phyloP scores from a whole-genome alignment of 2,888 invertebrate species.

The Pardosa pseudoannulata region DNA sequence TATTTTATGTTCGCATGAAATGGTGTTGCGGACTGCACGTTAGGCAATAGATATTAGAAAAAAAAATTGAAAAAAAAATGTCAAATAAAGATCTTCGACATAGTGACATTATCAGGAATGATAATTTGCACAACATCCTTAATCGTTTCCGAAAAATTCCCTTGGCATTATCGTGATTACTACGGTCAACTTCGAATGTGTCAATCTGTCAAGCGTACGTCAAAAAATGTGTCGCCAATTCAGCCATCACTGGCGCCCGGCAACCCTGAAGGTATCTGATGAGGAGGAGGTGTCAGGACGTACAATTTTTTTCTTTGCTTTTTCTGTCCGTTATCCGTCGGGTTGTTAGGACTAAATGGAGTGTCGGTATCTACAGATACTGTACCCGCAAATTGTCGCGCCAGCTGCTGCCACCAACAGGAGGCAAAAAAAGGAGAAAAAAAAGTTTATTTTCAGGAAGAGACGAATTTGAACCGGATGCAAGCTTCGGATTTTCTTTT shows the following conservation, averaged over 20 bases:
- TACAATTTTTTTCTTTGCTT: constrained; percentile 18
- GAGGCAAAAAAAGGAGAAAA: not conserved
- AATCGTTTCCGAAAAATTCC: too few relatives aligned
- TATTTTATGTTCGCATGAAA: too few relatives aligned
- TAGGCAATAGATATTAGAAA: too few relatives aligned
- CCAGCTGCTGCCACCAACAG: constrained; percentile 58
- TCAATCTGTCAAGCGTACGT: not conserved
- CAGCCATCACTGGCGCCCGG: constrained; percentile 33
- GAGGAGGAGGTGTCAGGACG: constrained; percentile 67
- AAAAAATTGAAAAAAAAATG: too few relatives aligned
- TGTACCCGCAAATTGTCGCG: constrained; percentile 58
- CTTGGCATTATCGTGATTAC: too few relatives aligned
- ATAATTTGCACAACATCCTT: too few relatives aligned
- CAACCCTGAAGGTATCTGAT: constrained; percentile 49
- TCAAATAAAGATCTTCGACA: too few relatives aligned
- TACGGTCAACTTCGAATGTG: not conserved
- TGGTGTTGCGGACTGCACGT: too few relatives aligned
- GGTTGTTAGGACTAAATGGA: constrained; percentile 66
- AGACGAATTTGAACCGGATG: constrained; percentile 26
- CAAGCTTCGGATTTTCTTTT: not conserved
- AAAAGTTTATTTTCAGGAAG: constrained; percentile 17
- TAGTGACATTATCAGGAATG: too few relatives aligned
- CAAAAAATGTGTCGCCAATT: constrained; percentile 22
- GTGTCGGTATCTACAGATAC: constrained; percentile 54
- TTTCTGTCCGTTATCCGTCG: constrained; percentile 55